phyloP scores from a whole-genome alignment of 2,888 invertebrate species.

The Eupithecia tripunctaria region DNA sequence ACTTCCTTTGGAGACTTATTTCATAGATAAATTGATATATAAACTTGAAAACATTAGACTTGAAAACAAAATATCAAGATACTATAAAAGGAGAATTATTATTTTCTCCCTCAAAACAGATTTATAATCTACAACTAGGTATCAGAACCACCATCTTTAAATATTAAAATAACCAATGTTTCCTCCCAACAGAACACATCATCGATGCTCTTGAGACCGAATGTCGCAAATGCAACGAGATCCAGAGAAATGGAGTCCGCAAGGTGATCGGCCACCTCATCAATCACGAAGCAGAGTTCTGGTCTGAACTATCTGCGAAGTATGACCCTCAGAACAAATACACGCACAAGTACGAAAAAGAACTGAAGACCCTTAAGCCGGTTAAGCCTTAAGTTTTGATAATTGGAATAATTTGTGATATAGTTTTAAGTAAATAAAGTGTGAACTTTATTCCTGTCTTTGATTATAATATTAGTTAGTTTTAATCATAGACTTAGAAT shows the following conservation, averaged over 20 bases:
- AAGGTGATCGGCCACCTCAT: constrained; percentile 62
- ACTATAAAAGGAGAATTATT: background rate
- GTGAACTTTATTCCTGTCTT: background rate
- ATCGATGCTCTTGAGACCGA: constrained; percentile 56
- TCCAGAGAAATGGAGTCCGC: constrained; percentile 56
- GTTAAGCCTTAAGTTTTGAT: constrained; percentile 28
- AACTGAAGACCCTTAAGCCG: constrained; percentile 60
- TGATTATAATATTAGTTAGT: background rate
- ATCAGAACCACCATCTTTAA: background rate
- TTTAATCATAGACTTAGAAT: background rate
- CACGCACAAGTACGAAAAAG: constrained; percentile 55
- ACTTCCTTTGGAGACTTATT: too few species aligned
- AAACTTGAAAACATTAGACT: too few species aligned
- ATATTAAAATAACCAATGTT: background rate
- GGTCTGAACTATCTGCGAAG: constrained; percentile 61
- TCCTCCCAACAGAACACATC: constrained; percentile 24
- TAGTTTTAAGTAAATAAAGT: constrained; percentile 1
- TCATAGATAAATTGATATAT: too few species aligned
- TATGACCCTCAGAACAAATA: constrained; percentile 64
- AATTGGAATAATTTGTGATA: background rate
- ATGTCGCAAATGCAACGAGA: constrained; percentile 49
- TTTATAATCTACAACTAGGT: background rate
- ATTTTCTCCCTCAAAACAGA: background rate
- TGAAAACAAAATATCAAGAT: too few species aligned
- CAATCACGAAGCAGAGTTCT: constrained; percentile 57